Evolutionary conservation across 1,140 invertebrate species (phyloP).

Genomic region (Bombus balteatus): DNA sequence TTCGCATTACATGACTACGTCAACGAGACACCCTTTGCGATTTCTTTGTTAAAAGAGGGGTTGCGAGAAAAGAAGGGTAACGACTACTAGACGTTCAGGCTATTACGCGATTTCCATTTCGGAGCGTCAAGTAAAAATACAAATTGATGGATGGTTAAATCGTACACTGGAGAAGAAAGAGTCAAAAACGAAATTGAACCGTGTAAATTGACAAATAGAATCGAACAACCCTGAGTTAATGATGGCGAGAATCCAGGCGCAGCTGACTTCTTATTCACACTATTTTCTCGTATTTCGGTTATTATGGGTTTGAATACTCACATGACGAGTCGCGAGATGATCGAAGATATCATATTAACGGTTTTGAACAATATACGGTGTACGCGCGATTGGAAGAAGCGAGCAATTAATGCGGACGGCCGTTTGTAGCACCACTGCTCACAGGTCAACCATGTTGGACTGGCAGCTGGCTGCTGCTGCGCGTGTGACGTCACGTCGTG

Average conservation of each 20-base stretch:
- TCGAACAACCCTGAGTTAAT: constrained; percentile 33
- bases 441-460: constrained; percentile 80
- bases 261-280: constrained; percentile 13
- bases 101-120: background rate
- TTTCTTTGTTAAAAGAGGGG: background rate
- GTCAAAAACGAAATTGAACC: constrained; percentile 18
- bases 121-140: background rate
- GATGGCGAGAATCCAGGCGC: constrained; percentile 56
- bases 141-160: too few species aligned
- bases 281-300: background rate
- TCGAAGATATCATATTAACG: constrained; percentile 88
- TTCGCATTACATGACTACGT: constrained; percentile 1
- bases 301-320: constrained; percentile 82
- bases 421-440: constrained; percentile 76
- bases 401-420: constrained; percentile 71
- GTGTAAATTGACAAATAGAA: background rate
- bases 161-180: background rate
- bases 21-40: constrained; percentile 16
- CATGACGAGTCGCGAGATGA: constrained; percentile 89
- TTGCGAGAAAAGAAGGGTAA: background rate
- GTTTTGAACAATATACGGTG: constrained; percentile 51
- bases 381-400: constrained; percentile 68
- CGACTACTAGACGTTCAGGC: background rate
- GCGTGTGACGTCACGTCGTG: constrained; percentile 78
- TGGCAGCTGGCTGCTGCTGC: constrained; percentile 77